A percentile compares a stretch with the other conserved stretches of the same genome.
Conservation (phyloP, 1,140 invertebrate genomes). For the Palaemon carinicauda region DNA sequence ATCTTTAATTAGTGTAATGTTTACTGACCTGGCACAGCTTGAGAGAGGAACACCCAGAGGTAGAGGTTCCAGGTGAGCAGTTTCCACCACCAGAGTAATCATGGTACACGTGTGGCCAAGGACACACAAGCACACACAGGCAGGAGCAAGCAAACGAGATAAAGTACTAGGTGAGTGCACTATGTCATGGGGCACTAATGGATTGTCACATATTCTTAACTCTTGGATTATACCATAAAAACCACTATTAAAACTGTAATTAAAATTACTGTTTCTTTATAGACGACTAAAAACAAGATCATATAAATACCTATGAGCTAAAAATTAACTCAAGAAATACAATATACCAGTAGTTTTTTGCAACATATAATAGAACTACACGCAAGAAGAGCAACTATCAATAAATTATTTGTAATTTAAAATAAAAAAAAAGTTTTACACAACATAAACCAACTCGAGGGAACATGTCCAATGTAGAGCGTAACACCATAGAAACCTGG, state of each 20-base stretch:
- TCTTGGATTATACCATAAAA: slow-evolving; percentile 24
- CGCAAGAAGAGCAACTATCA: too few relatives aligned
- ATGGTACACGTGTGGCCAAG: slow-evolving; percentile 41
- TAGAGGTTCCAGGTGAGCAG: slow-evolving; percentile 17
- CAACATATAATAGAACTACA: too few relatives aligned
- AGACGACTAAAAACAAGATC: too few relatives aligned
- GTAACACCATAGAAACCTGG: too few relatives aligned
- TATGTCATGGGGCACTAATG: slow-evolving; percentile 28
- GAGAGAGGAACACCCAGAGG: slow-evolving; percentile 13
- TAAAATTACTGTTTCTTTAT: too few relatives aligned
- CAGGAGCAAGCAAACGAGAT: slow-evolving; percentile 50
- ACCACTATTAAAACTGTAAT: not conserved
- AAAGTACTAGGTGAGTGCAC: slow-evolving; percentile 48
- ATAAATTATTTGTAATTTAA: too few relatives aligned
- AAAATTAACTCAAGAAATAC: too few relatives aligned
- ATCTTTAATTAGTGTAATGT: not conserved
- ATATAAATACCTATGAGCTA: too few relatives aligned
- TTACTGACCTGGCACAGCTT: slow-evolving; percentile 47
- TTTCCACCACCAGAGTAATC: slow-evolving; percentile 39
- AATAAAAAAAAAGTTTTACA: too few relatives aligned
- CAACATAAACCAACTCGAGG: too few relatives aligned
- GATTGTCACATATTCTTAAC: not conserved
- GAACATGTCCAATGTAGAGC: too few relatives aligned
- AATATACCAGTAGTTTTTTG: too few relatives aligned
- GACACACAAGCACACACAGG: slow-evolving; percentile 54